Evolutionary conservation across 2,113 vertebrate genomes (phyloP).

Genomic region (Gymnocephalus cernua): DNA sequence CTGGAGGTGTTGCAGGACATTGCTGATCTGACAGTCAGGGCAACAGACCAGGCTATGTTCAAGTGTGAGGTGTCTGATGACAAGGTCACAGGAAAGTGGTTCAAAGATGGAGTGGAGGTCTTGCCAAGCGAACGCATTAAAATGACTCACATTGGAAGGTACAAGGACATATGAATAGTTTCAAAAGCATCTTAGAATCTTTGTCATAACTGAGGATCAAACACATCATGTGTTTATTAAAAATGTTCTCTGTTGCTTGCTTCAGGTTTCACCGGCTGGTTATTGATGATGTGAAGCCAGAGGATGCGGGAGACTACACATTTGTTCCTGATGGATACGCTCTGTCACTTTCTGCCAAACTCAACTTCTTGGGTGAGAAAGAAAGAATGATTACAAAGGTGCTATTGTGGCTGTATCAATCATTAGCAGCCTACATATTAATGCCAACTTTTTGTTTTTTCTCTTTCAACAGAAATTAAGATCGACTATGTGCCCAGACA

Average conservation of each 20-base stretch:
- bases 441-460: not conserved
- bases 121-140: constrained; percentile 86
- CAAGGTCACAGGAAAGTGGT: constrained; percentile 95
- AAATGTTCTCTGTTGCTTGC: constrained; percentile 13
- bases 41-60: constrained; percentile 90
- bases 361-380: constrained; percentile 92
- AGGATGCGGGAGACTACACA: constrained; percentile 92
- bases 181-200: not conserved
- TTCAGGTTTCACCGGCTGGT: constrained; percentile 88
- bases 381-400: constrained; percentile 31
- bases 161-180: not conserved
- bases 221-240: not conserved
- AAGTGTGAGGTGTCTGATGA: constrained; percentile 95
- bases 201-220: not conserved
- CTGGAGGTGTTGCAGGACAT: constrained; percentile 92
- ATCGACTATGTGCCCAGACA: constrained; percentile 94
- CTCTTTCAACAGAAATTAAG: constrained; percentile 89
- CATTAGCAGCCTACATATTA: constrained; percentile 17
- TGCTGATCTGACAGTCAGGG: constrained; percentile 91
- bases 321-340: constrained; percentile 93
- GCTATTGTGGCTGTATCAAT: constrained; percentile 22
- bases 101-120: constrained; percentile 91
- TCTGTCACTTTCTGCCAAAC: constrained; percentile 91
- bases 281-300: constrained; percentile 88
- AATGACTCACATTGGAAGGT: constrained; percentile 90